Base-by-base conservation (phyloP, 2,113 vertebrate genomes). In the Benitochromis conjunctus region DNA sequence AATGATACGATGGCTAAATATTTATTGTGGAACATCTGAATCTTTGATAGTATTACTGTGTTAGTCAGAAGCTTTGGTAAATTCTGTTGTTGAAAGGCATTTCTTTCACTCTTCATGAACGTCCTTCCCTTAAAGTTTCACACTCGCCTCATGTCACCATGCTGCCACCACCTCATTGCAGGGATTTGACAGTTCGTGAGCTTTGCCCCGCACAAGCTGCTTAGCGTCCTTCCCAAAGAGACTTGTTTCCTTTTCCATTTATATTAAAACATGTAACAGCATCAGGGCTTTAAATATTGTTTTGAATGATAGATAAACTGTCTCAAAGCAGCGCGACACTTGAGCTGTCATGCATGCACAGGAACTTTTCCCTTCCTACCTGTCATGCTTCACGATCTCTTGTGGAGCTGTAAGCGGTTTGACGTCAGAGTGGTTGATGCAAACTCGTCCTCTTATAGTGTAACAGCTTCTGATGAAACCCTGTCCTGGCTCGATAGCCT, bases 341-440 rank as follows among this genome's bases (percentile, higher is more conserved):
- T 29, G 14, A 29, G 69, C 69, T 76, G 9, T 31, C 24, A 48
- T 74, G 43, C 69, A 51, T 12, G 69, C 3, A 76, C 43, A 5
- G 24, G 41, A 51, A 51, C 69, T 31, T 76, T 31, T 51, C 26
- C 26, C 3, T 41, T 66, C 19, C 4, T 29, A 34, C 2, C 55
- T 66, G 7, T 83, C 56, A 56, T 21, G 31, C 48, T 16, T 80
- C 51, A 58, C 34, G 18, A 0, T 82, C 29, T 48, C 78, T 74
- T 29, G 53, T 41, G 54, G 81, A 53, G 78, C 69, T 84, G n/a
- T 69, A n/a, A 80, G 55, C 18, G 2, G 26, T 19, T 9, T 79
- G 84, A 88, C 64, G 58, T 88, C 84, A 88, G n/a, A 85, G 43
- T 8, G n/a, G 41, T 34, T 83, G 81, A 88, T 21, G 41, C 56